These are phyloP conservation scores for Diabrotica undecimpunctata DNA, from an alignment of 1,140 invertebrate species.

Conservation along the genomic window DNA sequence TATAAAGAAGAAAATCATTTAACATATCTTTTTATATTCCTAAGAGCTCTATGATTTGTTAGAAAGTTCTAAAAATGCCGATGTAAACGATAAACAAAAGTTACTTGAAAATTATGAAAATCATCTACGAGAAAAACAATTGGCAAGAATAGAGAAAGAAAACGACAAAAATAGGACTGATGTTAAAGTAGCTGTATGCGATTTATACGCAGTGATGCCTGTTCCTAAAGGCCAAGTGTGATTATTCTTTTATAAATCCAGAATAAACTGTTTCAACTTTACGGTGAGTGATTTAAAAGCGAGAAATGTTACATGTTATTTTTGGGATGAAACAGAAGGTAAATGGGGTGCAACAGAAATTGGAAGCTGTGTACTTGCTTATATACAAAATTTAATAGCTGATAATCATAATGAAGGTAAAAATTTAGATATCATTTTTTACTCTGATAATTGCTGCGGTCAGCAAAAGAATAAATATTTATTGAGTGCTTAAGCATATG, in stretches of 20 bases:
- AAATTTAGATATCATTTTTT: slow-evolving; percentile 29
- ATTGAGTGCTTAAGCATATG: slow-evolving; percentile 39
- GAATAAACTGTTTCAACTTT: too few relatives aligned
- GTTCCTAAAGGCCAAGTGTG: slow-evolving; percentile 36
- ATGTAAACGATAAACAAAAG: slow-evolving; percentile 32
- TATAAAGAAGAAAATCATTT: too few relatives aligned
- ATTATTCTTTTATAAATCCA: slow-evolving; percentile 40
- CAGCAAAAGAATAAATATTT: slow-evolving; percentile 50
- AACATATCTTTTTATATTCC: too few relatives aligned
- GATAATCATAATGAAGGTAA: slow-evolving; percentile 32
- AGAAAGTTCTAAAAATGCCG: slow-evolving; percentile 38
- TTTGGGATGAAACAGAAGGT: too few relatives aligned
- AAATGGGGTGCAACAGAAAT: slow-evolving; percentile 48
- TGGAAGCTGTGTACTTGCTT: slow-evolving; percentile 29
- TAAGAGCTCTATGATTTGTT: slow-evolving; percentile 46
- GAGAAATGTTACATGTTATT: too few relatives aligned
- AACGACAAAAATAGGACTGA: slow-evolving; percentile 30
- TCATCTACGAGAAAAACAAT: too few relatives aligned
- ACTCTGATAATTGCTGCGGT: slow-evolving; percentile 47
- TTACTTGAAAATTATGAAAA: slow-evolving; percentile 34
- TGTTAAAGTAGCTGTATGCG: slow-evolving; percentile 15
- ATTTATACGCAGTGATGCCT: slow-evolving; percentile 40
- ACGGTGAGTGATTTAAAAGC: too few relatives aligned
- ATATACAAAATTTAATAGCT: slow-evolving; percentile 8
- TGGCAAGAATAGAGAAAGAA: too few relatives aligned